Evolutionary conservation across 2,113 vertebrate species (phyloP), one percentile per base, ranked within the genome.

Genomic region (Xyliphius kryptos): DNA sequence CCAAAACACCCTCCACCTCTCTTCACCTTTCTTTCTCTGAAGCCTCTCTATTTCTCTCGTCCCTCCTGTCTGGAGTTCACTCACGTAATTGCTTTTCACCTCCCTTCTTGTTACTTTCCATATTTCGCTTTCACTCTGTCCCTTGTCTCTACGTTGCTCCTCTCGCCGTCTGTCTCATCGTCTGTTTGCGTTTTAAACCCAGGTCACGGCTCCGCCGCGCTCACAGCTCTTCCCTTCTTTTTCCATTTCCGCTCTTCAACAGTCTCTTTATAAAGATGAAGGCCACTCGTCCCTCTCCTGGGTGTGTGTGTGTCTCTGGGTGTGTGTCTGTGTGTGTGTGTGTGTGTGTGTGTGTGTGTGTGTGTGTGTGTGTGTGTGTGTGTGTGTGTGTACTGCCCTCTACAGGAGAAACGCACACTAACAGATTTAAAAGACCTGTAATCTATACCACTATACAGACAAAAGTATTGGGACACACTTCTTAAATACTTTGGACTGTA

Each of bases 1-100:
- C 21, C 20, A 38, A 56, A 53, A 49, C 56, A 36, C 56, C 70
- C 49, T 59, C 61, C 43, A 41, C 36, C 64, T 60, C 53, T 52
- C 40, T 57, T 55, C 57, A 32, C 73, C 74, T 6, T 76, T 61
- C 69, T 70, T 70, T 66, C 72, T 77, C 73, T 71, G 48, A 32
- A 32, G 26, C 73, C 72, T 77, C 68, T 50, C 56, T 38, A 49
- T 47, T n/a, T 52, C 46, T 63, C 44, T 26, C 56, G 5, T 37
- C 8, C 53, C 20, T 7, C 32, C 22, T 52, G 12, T 58, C 22
- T 26, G 7, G 9, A 36, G 48, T 32, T 41, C 40, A 41, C 40
- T 38, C 36, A 15, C 6, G 8, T 12, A 9, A 40, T 48, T 14
- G 13, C 4, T 9, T 49, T n/a, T 37, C 11, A 73, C 61, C 70